Percentiles rank a stretch among this genome's conserved stretches.
Conservation (phyloP, 2,888 invertebrate species). For the Hydroisotoma schaefferi region DNA sequence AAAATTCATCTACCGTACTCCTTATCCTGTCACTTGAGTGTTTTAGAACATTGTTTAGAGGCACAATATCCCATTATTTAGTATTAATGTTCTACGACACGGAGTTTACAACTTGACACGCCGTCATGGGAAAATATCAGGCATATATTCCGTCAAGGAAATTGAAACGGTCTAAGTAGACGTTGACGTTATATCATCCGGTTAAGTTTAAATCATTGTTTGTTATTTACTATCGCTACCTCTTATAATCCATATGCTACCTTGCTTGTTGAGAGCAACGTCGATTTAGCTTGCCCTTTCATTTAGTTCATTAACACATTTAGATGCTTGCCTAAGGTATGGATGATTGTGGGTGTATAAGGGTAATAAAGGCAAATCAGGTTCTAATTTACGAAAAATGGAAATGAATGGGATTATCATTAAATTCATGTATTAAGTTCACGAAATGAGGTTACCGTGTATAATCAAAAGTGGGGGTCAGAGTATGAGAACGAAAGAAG, state of each 20-base stretch:
- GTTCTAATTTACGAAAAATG: conserved; percentile 2
- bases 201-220: background rate
- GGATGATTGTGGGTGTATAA: too few relatives aligned
- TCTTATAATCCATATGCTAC: too few relatives aligned
- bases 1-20: too few relatives aligned
- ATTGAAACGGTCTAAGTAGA: background rate
- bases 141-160: background rate
- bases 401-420: background rate
- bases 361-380: background rate
- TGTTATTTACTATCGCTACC: background rate
- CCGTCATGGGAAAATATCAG: conserved; percentile 12
- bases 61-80: too few relatives aligned
- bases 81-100: too few relatives aligned
- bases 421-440: conserved; percentile 1
- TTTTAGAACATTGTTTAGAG: too few relatives aligned
- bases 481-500: background rate
- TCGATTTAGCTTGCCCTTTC: too few relatives aligned
- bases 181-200: conserved; percentile 12
- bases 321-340: too few relatives aligned
- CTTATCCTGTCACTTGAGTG: too few relatives aligned
- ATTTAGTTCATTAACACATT: too few relatives aligned
- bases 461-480: background rate
- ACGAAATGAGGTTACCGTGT: background rate
- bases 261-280: too few relatives aligned
- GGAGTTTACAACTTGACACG: too few relatives aligned